Evolutionary conservation across 2,888 invertebrate species (phyloP).

Genomic region (Drosophila maculinotata): DNA sequence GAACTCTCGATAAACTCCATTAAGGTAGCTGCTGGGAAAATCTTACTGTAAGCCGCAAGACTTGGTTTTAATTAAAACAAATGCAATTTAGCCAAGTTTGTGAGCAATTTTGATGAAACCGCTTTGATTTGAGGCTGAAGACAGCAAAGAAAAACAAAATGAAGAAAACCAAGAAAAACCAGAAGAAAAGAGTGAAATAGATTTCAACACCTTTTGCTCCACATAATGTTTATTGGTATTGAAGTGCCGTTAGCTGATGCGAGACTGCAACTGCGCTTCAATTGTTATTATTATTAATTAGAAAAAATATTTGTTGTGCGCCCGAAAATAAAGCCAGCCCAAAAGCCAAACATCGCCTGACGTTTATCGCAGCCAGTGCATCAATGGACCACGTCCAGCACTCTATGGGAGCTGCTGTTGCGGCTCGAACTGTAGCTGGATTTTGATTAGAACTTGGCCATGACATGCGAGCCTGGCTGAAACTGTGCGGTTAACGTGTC

Average conservation of each 20-base stretch:
- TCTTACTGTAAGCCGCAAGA: slow-evolving; percentile 20
- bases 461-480: slow-evolving; percentile 67
- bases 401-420: slow-evolving; percentile 12
- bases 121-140: slow-evolving; percentile 50
- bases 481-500: slow-evolving; percentile 43
- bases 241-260: slow-evolving; percentile 66
- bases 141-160: slow-evolving; percentile 14
- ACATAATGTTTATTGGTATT: slow-evolving; percentile 49
- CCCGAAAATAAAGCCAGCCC: slow-evolving; percentile 29
- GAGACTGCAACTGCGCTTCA: slow-evolving; percentile 57
- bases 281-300: slow-evolving; percentile 82
- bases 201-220: slow-evolving; percentile 65
- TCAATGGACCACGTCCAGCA: slow-evolving; percentile 58
- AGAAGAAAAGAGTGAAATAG: slow-evolving; percentile 29
- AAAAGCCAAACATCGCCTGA: slow-evolving; percentile 72
- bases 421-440: slow-evolving; percentile 19
- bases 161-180: slow-evolving; percentile 9
- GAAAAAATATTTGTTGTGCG: slow-evolving; percentile 77
- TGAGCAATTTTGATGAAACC: slow-evolving; percentile 67
- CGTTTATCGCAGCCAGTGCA: slow-evolving; percentile 75
- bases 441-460: slow-evolving; percentile 73
- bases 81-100: slow-evolving; percentile 64
- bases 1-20: slow-evolving; percentile 9
- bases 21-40: slow-evolving; percentile 12
- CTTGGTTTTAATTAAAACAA: slow-evolving; percentile 74